Conservation (phyloP, 2,113 vertebrate species). For the Malurus cyaneus region DNA sequence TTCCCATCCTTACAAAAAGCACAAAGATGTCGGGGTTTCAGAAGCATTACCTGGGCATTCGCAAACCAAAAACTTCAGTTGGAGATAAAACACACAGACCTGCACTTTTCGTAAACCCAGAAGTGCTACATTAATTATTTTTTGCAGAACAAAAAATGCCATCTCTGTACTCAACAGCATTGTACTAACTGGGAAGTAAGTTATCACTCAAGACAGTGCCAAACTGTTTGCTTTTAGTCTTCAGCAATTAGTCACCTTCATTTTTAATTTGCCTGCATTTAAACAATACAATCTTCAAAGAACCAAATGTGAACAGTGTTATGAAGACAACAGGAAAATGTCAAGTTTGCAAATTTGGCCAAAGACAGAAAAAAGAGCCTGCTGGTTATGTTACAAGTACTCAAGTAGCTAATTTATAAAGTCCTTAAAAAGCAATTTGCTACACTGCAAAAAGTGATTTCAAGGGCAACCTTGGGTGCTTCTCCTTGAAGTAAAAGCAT, state of each 20-base stretch:
- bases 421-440: neutral
- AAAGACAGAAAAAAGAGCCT: neutral
- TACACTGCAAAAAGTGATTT: conserved; percentile 1
- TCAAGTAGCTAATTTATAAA: neutral
- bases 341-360: neutral
- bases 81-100: neutral
- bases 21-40: neutral
- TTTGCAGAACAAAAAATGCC: neutral
- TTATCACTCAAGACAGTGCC: neutral
- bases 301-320: neutral
- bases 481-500: neutral
- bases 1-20: neutral
- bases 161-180: neutral
- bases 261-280: neutral
- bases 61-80: neutral
- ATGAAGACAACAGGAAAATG: neutral
- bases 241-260: neutral
- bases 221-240: neutral
- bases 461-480: neutral
- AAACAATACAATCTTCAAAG: neutral
- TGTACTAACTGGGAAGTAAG: neutral
- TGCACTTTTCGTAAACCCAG: neutral
- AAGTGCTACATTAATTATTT: neutral
- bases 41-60: neutral
- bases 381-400: fast-evolving